A percentile compares a stretch with the other conserved stretches of the same genome.
These are phyloP conservation scores for Alentia gelatinosa DNA, from an alignment of 2,888 invertebrate species.

Conservation along the genomic window DNA sequence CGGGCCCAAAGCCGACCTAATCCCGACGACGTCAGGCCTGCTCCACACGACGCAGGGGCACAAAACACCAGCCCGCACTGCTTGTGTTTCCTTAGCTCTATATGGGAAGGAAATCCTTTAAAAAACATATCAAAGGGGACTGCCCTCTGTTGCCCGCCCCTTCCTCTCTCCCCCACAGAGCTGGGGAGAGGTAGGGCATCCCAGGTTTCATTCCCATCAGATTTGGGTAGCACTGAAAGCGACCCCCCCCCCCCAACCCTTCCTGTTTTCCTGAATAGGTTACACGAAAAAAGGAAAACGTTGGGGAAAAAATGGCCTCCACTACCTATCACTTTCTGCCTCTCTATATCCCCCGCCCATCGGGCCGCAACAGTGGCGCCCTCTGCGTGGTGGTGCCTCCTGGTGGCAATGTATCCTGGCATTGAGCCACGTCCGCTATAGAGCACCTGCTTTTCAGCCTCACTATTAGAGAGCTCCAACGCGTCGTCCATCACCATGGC, in stretches of 20 bases:
- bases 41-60: neutral
- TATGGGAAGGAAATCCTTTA: neutral
- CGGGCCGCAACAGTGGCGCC: neutral
- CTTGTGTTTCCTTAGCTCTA: neutral
- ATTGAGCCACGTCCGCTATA: neutral
- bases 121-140: neutral
- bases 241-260: neutral
- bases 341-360: neutral
- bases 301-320: no score
- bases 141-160: no score
- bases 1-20: neutral
- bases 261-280: neutral
- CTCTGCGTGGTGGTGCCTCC: neutral
- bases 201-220: neutral
- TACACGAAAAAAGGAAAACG: no score
- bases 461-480: neutral
- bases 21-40: neutral
- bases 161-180: no score
- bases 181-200: neutral
- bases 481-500: neutral
- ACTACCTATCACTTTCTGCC: neutral
- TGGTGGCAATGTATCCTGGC: neutral
- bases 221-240: neutral
- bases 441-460: constrained; percentile 42
- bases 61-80: neutral